phyloP scores from a whole-genome alignment of 2,888 invertebrate species.

The Dicyrtoma fusca region DNA sequence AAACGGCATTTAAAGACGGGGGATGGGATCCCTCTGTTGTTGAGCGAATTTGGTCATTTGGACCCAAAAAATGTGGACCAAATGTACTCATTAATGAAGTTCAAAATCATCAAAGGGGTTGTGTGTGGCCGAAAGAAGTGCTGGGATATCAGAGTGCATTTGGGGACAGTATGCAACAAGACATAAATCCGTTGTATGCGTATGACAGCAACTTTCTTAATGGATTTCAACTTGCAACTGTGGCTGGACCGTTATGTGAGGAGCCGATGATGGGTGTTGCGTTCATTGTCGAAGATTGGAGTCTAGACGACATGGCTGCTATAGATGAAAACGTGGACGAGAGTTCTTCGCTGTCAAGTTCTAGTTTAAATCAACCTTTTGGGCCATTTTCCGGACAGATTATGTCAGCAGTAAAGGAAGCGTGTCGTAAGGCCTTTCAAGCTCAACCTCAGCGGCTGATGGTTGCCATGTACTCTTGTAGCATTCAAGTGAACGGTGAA shows the following conservation, averaged over 20 bases:
- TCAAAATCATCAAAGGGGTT: conserved; percentile 67
- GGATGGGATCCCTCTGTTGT: conserved; percentile 64
- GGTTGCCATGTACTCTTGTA: conserved; percentile 90
- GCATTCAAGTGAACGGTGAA: conserved; percentile 82
- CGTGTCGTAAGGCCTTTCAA: conserved; percentile 84
- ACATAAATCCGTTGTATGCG: conserved; percentile 54
- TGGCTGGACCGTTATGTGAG: conserved; percentile 92
- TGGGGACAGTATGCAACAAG: conserved; percentile 19
- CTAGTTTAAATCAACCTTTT: conserved; percentile 59
- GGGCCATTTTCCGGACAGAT: conserved; percentile 76
- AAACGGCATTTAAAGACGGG: conserved; percentile 66
- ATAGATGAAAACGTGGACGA: conserved; percentile 36
- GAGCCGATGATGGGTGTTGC: conserved; percentile 96
- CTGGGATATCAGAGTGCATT: background rate
- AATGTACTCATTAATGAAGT: conserved; percentile 87
- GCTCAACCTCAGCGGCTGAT: conserved; percentile 87
- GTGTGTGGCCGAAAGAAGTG: conserved; percentile 62
- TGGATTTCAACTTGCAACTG: conserved; percentile 82
- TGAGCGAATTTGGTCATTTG: conserved; percentile 85
- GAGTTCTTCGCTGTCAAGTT: background rate
- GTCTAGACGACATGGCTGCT: conserved; percentile 59
- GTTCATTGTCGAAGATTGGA: conserved; percentile 86
- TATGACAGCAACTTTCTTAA: conserved; percentile 75
- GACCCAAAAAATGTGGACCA: conserved; percentile 84
- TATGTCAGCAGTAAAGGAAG: conserved; percentile 87